Conservation (phyloP, 2,113 vertebrate species). For the Corydoras maculifer region DNA sequence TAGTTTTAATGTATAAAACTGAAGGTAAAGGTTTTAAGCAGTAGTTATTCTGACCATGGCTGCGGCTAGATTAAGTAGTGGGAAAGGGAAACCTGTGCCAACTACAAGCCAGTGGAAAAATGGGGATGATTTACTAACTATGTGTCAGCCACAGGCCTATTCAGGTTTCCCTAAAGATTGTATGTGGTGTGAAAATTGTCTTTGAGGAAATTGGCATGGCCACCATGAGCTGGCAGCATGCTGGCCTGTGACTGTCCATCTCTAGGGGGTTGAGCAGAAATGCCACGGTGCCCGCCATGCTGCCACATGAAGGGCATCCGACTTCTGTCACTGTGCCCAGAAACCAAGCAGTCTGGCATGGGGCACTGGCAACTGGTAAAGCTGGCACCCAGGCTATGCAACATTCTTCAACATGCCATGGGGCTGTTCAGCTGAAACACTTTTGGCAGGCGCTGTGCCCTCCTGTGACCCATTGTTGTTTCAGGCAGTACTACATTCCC, state of each 20-base stretch:
- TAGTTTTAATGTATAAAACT: too few species aligned
- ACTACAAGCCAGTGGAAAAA: too few species aligned
- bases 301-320: conserved; percentile 58
- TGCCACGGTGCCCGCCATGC: conserved; percentile 48
- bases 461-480: conserved; percentile 43
- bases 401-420: conserved; percentile 67
- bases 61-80: too few species aligned
- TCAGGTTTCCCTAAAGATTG: not conserved
- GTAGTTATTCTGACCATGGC: too few species aligned
- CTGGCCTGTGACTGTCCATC: conserved; percentile 41
- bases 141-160: too few species aligned
- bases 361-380: conserved; percentile 52
- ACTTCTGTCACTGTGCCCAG: conserved; percentile 52
- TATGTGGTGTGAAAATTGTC: not conserved
- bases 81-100: too few species aligned
- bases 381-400: conserved; percentile 56
- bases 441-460: conserved; percentile 52
- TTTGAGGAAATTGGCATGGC: conserved; percentile 34
- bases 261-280: conserved; percentile 55
- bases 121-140: too few species aligned
- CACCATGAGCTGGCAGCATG: conserved; percentile 49
- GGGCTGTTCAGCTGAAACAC: conserved; percentile 55
- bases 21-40: too few species aligned
- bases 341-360: conserved; percentile 53
- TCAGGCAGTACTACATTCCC: conserved; percentile 55